phyloP scores from a whole-genome alignment of 2,797 vertebrate genomes.

The Myotis planiceps region DNA sequence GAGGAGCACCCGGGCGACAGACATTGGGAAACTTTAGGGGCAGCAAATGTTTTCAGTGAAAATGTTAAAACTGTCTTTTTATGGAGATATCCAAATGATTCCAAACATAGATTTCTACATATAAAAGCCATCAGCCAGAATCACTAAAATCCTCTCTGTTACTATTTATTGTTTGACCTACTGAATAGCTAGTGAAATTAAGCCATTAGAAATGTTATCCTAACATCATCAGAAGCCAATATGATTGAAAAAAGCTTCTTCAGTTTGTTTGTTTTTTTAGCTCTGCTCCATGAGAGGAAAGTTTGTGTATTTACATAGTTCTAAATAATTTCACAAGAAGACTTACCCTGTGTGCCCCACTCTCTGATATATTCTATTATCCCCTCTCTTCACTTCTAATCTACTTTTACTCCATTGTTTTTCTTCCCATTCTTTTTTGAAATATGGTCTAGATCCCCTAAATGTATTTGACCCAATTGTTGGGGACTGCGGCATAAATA shows the following conservation, averaged over 20 bases:
- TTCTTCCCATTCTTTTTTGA: neutral
- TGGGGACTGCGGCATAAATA: rapidly evolving
- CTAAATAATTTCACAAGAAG: neutral
- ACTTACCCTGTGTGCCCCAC: too few species aligned
- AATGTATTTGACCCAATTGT: neutral
- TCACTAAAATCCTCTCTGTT: neutral
- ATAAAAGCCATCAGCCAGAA: neutral
- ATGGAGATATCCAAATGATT: neutral
- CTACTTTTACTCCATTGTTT: neutral
- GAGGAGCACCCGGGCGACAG: neutral
- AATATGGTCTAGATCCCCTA: neutral
- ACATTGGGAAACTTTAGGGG: neutral
- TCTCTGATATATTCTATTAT: neutral
- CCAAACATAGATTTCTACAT: neutral
- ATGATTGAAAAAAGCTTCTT: neutral
- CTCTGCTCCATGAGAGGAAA: neutral
- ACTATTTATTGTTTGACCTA: neutral
- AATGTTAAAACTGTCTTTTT: neutral
- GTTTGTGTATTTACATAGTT: neutral
- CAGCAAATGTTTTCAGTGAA: neutral
- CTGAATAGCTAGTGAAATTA: neutral
- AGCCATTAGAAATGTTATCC: neutral
- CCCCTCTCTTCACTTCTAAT: neutral
- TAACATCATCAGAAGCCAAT: neutral
- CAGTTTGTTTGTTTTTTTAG: neutral